A percentile compares a stretch with the other conserved stretches of the same genome.
phyloP scores from a whole-genome alignment of 2,888 invertebrate genomes.

The Acholoe squamosa region DNA sequence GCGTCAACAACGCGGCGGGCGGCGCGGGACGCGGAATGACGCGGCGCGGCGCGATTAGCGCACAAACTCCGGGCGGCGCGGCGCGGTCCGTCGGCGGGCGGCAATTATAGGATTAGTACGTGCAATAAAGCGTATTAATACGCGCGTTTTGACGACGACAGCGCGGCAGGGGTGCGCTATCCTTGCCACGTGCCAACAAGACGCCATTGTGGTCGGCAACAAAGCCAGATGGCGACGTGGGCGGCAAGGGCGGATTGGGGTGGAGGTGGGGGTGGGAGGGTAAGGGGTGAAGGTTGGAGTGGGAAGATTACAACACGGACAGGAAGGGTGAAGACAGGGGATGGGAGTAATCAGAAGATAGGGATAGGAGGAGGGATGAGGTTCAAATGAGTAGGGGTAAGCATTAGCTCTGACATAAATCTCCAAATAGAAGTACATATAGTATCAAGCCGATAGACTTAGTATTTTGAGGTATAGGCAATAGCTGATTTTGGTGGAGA shows the following conservation, averaged over 20 bases:
- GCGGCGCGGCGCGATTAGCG: not conserved
- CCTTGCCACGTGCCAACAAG: not conserved
- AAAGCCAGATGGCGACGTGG: slow-evolving; percentile 25
- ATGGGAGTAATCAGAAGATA: not conserved
- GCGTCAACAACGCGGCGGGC: slow-evolving; percentile 39
- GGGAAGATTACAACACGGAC: not conserved
- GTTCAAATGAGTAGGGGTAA: no score
- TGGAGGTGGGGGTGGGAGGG: not conserved
- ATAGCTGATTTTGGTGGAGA: no score
- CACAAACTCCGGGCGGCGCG: slow-evolving; percentile 11
- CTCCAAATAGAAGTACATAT: no score
- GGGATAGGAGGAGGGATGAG: no score
- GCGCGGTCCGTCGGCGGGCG: not conserved
- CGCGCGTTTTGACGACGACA: slow-evolving; percentile 26
- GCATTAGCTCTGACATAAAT: no score
- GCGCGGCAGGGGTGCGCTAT: slow-evolving; percentile 12
- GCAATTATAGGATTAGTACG: slow-evolving; percentile 46
- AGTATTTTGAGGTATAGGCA: no score
- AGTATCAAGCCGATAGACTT: no score
- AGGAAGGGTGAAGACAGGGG: not conserved
- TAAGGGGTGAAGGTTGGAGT: not conserved
- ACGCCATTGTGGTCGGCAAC: slow-evolving; percentile 21
- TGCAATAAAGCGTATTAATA: slow-evolving; percentile 51
- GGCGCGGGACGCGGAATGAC: not conserved
- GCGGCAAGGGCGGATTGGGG: not conserved